These are phyloP conservation scores for Indri indri DNA, from an alignment of 2,113 vertebrate genomes.

Conservation along the genomic window DNA sequence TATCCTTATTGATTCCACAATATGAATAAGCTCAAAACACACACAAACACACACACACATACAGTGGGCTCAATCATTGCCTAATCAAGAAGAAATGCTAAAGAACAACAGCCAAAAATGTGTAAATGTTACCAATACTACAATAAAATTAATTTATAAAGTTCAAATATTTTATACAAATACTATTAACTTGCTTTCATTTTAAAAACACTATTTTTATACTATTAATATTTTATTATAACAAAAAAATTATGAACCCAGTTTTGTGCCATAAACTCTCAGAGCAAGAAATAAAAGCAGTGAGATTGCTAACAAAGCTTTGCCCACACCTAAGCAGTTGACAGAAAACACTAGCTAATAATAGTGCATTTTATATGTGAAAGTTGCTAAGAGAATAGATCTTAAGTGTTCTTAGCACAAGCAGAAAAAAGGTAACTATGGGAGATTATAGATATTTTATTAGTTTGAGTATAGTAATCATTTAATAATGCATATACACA, in stretches of 20 bases:
- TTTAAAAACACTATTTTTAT: background rate
- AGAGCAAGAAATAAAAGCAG: background rate
- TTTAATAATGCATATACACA: background rate
- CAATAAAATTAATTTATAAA: background rate
- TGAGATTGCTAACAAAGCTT: background rate
- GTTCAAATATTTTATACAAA: background rate
- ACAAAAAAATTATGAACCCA: background rate
- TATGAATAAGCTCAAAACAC: background rate
- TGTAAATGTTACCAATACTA: background rate
- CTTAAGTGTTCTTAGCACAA: background rate
- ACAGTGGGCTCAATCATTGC: rapidly evolving
- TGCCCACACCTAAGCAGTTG: background rate
- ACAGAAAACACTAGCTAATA: background rate
- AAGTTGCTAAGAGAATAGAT: background rate
- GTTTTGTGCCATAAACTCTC: background rate
- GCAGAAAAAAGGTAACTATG: background rate
- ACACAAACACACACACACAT: no score
- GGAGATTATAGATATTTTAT: background rate
- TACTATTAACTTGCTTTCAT: background rate
- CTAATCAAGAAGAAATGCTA: background rate
- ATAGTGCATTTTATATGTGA: background rate
- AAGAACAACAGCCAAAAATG: background rate
- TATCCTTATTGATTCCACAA: background rate
- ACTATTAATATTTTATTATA: background rate
- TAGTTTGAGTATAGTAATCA: background rate